phyloP scores from a whole-genome alignment of 1,140 invertebrate species.

The Drosophila micromelanica region DNA sequence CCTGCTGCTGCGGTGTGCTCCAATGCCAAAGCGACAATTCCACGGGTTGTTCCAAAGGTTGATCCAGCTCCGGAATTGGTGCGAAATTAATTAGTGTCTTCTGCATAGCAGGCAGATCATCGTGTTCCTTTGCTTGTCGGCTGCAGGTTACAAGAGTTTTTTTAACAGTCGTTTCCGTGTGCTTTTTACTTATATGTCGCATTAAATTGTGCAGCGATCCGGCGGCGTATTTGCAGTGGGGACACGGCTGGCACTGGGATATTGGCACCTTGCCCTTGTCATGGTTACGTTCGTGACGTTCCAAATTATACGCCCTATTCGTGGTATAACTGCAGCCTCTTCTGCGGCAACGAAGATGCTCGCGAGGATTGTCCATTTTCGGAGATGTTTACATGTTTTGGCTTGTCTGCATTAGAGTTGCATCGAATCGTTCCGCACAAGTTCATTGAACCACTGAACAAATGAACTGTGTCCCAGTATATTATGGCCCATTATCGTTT shows the following conservation, averaged over 20 bases:
- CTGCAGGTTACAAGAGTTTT: neutral
- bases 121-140: neutral
- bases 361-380: conserved; percentile 33
- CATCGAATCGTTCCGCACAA: no score
- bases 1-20: conserved; percentile 29
- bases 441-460: no score
- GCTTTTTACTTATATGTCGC: conserved; percentile 38
- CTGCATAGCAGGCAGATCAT: neutral
- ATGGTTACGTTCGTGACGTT: conserved; percentile 38
- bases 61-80: neutral
- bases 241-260: conserved; percentile 39
- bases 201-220: conserved; percentile 41
- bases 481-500: no score
- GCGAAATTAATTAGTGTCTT: neutral
- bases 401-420: neutral
- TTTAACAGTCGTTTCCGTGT: conserved; percentile 8
- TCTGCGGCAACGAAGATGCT: conserved; percentile 34
- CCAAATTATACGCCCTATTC: conserved; percentile 33
- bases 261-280: conserved; percentile 35
- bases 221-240: conserved; percentile 37
- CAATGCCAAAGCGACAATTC: conserved; percentile 27
- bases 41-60: neutral
- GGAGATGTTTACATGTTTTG: neutral
- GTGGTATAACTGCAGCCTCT: conserved; percentile 38
- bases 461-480: no score